Base-by-base conservation (phyloP, 2,113 vertebrate species). In the Myrmophylax atrothorax region DNA sequence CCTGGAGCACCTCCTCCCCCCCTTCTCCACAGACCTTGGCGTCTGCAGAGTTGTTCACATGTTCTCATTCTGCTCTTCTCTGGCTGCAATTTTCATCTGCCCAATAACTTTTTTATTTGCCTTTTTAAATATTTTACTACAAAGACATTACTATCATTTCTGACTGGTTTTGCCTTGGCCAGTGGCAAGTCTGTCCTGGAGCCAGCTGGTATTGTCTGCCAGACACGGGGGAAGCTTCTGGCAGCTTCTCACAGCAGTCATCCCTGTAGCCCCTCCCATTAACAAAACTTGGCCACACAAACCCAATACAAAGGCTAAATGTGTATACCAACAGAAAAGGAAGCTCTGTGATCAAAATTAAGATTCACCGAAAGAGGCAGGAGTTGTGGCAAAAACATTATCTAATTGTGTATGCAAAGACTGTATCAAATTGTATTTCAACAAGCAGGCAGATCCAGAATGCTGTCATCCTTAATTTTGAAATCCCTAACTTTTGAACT, bases 401-500 rank as follows among this genome's bases (percentile, higher is more conserved):
- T 56, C 67, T 67, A 56, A 77, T 88, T 85, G 8, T 84, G 42
- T 75, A 92, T 94, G 75, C 89, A 94, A 89, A 89, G 64, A 52
- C 29, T 64, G 52, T 55, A 76, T 67, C 33, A 89, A 94, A 72
- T 23, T 40, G 8, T 55, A 94, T 84, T 80, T 94, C 24, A 56
- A 64, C 29, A 59, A 68, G 22, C 59, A 84, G 33, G 31, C 67
- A 90, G 87, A 89, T 89, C 0, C 9, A 74, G 72, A 90, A 44
- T 33, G 31, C 26, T 87, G 76, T 78, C 93, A 78, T 59, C 60
- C 18, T 89, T 89, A 92, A 87, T 94, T 92, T 47, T 95, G 52
- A 92, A 84, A 78, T 92, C 53, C 24, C 50, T 89, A 82, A 64
- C 44, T 93, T 95, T 62, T 42, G 69, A 94, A 93, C 86, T 92